Evolutionary conservation across 2,113 vertebrate species (phyloP).

Genomic region (Aptenodytes patagonicus): DNA sequence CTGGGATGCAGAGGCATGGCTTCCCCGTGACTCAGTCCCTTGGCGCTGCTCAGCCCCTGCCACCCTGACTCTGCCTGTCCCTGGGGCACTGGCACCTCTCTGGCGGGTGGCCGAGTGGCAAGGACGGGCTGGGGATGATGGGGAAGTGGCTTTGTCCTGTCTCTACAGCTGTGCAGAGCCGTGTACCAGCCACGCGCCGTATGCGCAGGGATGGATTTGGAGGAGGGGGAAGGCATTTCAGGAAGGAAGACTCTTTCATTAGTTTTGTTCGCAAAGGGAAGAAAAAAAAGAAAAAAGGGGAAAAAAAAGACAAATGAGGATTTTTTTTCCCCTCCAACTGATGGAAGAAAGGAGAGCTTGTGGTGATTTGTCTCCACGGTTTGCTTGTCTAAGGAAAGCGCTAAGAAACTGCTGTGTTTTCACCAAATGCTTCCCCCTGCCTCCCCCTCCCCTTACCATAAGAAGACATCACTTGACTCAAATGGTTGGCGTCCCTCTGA

Average conservation of each 20-base stretch:
- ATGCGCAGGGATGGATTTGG: not conserved
- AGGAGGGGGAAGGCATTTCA: not conserved
- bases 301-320: not conserved
- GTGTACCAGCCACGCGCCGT: rapidly evolving
- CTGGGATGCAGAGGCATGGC: not conserved
- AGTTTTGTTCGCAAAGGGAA: not conserved
- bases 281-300: not conserved
- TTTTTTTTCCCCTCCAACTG: not conserved
- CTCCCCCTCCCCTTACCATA: not conserved
- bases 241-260: not conserved
- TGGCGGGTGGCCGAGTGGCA: rapidly evolving
- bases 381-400: not conserved
- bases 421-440: not conserved
- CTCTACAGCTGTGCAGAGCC: not conserved
- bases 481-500: not conserved
- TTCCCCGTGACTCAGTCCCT: not conserved
- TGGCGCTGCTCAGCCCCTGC: not conserved
- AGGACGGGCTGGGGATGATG: not conserved
- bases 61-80: not conserved
- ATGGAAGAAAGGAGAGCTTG: not conserved
- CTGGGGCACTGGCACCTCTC: not conserved
- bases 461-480: not conserved
- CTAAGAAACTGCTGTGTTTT: not conserved
- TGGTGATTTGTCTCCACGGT: not conserved
- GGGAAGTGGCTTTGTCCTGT: not conserved